A percentile compares a stretch with the other conserved stretches of the same genome.
Conservation (phyloP, 2,113 vertebrate species). For the Cacatua alba region DNA sequence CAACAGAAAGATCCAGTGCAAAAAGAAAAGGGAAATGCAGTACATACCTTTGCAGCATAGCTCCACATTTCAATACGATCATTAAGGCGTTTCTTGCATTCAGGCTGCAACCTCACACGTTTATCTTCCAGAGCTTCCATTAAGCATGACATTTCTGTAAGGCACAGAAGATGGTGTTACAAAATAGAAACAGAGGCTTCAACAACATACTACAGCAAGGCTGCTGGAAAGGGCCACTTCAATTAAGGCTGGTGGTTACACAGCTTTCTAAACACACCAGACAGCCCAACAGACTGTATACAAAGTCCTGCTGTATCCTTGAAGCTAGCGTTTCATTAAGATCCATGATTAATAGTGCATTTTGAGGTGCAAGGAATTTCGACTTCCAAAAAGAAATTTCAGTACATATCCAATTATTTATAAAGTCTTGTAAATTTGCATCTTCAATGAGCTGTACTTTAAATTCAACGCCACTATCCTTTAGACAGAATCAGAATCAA, state of each 20-base stretch:
- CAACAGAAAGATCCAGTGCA: too few relatives aligned
- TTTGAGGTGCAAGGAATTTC: neutral
- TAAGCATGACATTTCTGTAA: slow-evolving; percentile 95
- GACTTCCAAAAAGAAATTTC: neutral
- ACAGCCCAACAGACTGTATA: neutral
- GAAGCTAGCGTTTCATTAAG: neutral
- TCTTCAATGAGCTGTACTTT: neutral
- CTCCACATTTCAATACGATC: slow-evolving; percentile 99
- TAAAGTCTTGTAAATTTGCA: neutral
- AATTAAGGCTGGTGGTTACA: neutral
- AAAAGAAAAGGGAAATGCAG: too few relatives aligned
- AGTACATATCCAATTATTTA: neutral
- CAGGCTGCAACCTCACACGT: slow-evolving; percentile 86
- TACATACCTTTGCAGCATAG: slow-evolving; percentile 90
- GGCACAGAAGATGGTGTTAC: neutral
- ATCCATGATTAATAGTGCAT: neutral
- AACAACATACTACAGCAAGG: rapidly evolving
- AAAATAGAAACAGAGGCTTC: neutral
- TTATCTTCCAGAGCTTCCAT: slow-evolving; percentile 97
- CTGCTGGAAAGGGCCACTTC: neutral
- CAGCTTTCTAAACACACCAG: neutral
- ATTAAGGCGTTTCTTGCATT: slow-evolving; percentile 97
- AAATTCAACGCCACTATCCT: neutral
- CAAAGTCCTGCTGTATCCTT: neutral
- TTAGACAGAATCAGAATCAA: neutral